phyloP scores from a whole-genome alignment of 2,797 vertebrate genomes.

The Amblyopsis hoosieri region DNA sequence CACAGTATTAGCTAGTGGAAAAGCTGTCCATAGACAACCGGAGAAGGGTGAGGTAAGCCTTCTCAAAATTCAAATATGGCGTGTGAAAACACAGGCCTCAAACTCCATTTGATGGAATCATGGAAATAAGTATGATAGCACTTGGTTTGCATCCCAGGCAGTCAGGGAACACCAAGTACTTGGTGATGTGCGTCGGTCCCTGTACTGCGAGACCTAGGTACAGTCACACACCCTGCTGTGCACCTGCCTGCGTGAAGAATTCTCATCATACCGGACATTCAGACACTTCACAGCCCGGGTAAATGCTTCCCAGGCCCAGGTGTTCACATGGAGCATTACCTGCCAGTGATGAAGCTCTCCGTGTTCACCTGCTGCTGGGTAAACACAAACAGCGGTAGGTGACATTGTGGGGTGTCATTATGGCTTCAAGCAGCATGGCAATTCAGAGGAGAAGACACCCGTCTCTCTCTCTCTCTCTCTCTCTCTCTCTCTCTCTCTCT shows the following conservation, averaged over 20 bases:
- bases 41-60: not conserved
- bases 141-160: conserved; percentile 35
- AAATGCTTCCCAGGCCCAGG: conserved; percentile 22
- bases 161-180: not conserved
- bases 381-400: not conserved
- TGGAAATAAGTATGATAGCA: conserved; percentile 50
- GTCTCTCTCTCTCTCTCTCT: too few relatives aligned
- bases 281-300: not conserved
- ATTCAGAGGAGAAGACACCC: too few relatives aligned
- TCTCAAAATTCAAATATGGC: conserved; percentile 35
- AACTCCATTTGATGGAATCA: conserved; percentile 12
- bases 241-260: conserved; percentile 51
- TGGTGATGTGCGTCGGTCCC: too few relatives aligned
- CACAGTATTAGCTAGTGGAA: not conserved
- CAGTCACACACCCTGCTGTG: conserved; percentile 29
- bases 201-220: conserved; percentile 5
- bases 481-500: too few relatives aligned
- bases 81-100: conserved; percentile 12
- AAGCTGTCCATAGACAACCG: not conserved
- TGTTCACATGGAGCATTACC: not conserved
- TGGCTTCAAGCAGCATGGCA: not conserved
- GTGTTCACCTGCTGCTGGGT: not conserved
- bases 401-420: not conserved
- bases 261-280: conserved; percentile 53
- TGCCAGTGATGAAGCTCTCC: conserved; percentile 16